Conservation (phyloP, 1,140 invertebrate species). For the Camponotus pennsylvanicus region DNA sequence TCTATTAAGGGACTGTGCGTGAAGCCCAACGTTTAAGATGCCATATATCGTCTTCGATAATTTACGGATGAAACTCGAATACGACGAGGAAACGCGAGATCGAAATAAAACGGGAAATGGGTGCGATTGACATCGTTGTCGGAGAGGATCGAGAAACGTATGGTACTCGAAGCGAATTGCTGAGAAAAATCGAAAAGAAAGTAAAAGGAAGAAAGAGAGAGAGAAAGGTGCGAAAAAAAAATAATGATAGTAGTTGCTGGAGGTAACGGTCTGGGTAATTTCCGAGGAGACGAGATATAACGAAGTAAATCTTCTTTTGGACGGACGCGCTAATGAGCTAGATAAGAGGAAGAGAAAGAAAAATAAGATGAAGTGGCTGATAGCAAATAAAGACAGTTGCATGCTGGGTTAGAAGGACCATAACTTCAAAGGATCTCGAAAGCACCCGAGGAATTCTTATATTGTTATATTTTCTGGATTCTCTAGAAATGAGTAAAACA, state of each 20-base stretch:
- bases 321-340: conserved; percentile 29
- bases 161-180: conserved; percentile 3
- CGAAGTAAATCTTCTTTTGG: conserved; percentile 29
- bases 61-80: not conserved
- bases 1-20: not conserved
- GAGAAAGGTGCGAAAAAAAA: not conserved
- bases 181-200: not conserved
- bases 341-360: not conserved
- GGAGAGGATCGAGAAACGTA: conserved; percentile 28
- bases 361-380: conserved; percentile 3
- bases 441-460: not conserved
- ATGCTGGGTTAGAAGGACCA: not conserved
- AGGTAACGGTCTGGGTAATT: conserved; percentile 23
- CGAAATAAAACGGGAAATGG: conserved; percentile 22
- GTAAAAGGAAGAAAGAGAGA: not conserved
- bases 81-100: not conserved
- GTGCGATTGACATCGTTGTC: conserved; percentile 25
- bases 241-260: not conserved
- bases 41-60: not conserved
- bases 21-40: not conserved
- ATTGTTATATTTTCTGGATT: not conserved
- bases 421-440: conserved; percentile 9
- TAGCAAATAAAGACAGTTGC: conserved; percentile 21
- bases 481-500: not conserved
- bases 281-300: conserved; percentile 21